Evolutionary conservation across 1,140 invertebrate species (phyloP).

Genomic region (Nasonia longicornis): DNA sequence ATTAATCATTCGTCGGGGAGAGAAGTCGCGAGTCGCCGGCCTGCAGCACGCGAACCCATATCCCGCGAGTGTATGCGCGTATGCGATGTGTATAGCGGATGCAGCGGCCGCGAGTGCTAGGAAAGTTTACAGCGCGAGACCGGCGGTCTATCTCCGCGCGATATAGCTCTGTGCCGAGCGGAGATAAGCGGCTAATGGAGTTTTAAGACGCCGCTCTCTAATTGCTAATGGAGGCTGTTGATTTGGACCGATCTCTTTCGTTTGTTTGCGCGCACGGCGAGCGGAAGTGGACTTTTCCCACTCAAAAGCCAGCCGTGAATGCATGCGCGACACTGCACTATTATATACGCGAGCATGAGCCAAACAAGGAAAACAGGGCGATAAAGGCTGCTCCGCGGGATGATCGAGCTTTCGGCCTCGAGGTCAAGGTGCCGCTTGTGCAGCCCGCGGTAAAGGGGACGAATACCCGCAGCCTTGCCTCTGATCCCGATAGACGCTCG

Average conservation of each 20-base stretch:
- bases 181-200: slow-evolving; percentile 56
- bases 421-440: slow-evolving; percentile 2
- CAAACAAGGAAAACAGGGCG: neutral
- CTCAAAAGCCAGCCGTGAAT: no score
- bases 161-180: slow-evolving; percentile 1
- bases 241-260: slow-evolving; percentile 18
- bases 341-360: neutral
- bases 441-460: neutral
- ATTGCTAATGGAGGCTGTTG: slow-evolving; percentile 51
- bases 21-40: neutral
- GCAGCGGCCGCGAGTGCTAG: neutral
- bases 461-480: neutral
- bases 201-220: slow-evolving; percentile 53
- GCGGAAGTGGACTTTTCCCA: no score
- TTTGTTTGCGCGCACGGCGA: no score
- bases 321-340: no score
- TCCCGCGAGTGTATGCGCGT: neutral
- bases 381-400: neutral
- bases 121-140: slow-evolving; percentile 4
- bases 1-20: no score
- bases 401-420: slow-evolving; percentile 21
- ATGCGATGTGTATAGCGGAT: no score
- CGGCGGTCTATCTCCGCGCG: neutral
- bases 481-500: neutral
- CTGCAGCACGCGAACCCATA: neutral